Evolutionary conservation across 1,140 invertebrate species (phyloP).

Genomic region (Brachionus plicatilis): DNA sequence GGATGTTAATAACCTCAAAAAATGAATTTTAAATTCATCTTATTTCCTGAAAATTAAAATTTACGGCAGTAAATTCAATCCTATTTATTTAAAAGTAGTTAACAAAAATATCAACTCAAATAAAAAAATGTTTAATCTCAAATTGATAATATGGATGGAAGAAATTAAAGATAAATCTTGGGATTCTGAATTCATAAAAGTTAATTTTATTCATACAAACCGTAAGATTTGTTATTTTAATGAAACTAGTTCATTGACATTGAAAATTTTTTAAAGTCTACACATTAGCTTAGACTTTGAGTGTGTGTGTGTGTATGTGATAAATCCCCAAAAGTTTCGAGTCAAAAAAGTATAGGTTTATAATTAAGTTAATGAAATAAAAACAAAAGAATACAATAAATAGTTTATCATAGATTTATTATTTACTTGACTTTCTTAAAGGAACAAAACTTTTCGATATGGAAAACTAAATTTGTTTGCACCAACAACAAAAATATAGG

Average conservation of each 20-base stretch:
- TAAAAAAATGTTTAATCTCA: neutral
- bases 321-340: neutral
- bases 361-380: slow-evolving; percentile 24
- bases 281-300: neutral
- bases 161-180: neutral
- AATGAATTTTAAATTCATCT: too few relatives aligned
- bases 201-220: neutral
- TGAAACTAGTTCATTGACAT: slow-evolving; percentile 21
- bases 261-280: neutral
- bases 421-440: slow-evolving; percentile 27
- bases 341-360: neutral
- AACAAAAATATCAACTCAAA: neutral
- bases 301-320: neutral
- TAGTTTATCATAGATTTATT: slow-evolving; percentile 15
- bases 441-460: neutral
- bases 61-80: too few relatives aligned
- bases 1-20: too few relatives aligned
- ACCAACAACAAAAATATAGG: neutral
- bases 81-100: too few relatives aligned
- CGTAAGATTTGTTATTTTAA: neutral
- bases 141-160: neutral
- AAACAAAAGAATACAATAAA: slow-evolving; percentile 23
- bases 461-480: neutral
- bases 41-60: too few relatives aligned
- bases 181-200: neutral